Percentiles rank a stretch among this genome's conserved stretches.
These are phyloP conservation scores for Drosophila setosimentum DNA, from an alignment of 2,888 invertebrate species.

Conservation along the genomic window DNA sequence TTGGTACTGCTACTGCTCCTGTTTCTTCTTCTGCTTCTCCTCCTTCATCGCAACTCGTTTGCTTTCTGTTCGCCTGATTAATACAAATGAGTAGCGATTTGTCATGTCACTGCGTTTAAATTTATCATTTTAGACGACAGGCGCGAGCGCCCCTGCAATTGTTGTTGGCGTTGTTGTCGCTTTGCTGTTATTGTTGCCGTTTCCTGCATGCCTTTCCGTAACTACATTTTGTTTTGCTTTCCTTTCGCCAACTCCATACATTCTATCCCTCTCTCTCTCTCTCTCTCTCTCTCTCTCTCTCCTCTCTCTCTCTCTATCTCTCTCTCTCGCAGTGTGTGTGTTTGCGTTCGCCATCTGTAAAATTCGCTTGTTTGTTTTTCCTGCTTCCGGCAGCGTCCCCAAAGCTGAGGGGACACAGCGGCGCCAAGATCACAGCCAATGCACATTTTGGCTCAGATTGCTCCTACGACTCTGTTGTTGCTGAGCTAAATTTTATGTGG, in stretches of 20 bases:
- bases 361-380: constrained; percentile 71
- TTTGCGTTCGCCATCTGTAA: constrained; percentile 43
- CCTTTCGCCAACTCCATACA: constrained; percentile 12
- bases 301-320: not conserved
- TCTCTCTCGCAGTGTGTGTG: too few species aligned
- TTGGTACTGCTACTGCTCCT: not conserved
- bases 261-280: constrained; percentile 1
- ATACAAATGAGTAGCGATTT: constrained; percentile 82
- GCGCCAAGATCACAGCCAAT: constrained; percentile 73
- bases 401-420: constrained; percentile 37
- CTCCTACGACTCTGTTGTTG: constrained; percentile 39
- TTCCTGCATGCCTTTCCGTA: constrained; percentile 56
- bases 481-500: constrained; percentile 66
- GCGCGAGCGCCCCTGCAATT: constrained; percentile 63
- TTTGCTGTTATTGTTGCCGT: constrained; percentile 27
- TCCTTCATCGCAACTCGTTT: constrained; percentile 25
- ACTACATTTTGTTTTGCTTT: constrained; percentile 53
- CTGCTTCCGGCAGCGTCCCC: constrained; percentile 64
- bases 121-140: constrained; percentile 80
- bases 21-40: not conserved
- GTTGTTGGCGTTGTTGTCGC: constrained; percentile 36
- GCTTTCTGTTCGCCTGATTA: constrained; percentile 70
- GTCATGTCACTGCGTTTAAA: constrained; percentile 81
- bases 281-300: not conserved
- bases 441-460: constrained; percentile 69